Evolutionary conservation across 1,140 invertebrate species (phyloP), one percentile per base, ranked within the genome.

Genomic region (Cydia pomonella): DNA sequence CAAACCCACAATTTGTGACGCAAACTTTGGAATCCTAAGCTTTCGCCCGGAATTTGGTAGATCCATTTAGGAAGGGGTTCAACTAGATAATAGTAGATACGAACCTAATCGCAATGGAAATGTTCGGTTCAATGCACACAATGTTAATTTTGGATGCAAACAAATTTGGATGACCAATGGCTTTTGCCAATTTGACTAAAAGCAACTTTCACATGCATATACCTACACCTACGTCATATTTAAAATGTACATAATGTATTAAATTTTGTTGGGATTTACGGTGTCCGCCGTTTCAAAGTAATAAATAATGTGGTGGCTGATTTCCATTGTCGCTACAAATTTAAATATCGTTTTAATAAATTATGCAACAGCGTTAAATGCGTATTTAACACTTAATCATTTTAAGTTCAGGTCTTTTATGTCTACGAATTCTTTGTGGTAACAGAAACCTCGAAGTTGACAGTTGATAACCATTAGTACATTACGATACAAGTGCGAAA

Each of bases 101-200:
- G 47, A 13, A 50, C n/a, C 47, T 50, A 50, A n/a, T n/a, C 16
- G 47, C 47, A 50, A n/a, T 18, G 44, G 1, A 47, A 16, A 50
- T 50, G 16, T 18, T 18, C 47, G 47, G n/a, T 50, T 50, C 47
- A 7, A n/a, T 50, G 47, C 4, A 18, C 47, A 50, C 16, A 12
- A 50, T 13, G 47, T 50, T 50, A 50, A 50, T 50, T 50, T 47
- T 50, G 18, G 47, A 50, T n/a, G n/a, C 47, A 50, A 50, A 50
- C 13, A 50, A 50, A 50, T 50, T 50, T 50, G 47, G 12, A 50
- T 50, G 47, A 50, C 47, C 47, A 18, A 50, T 50, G 47, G 47
- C 47, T 66, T 66, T 27, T 66, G 16, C 63, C 63, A 66, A 66
- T 66, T 66, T 27, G 13, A n/a, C 27, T 66, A 29, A 66, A 66